Base-by-base conservation (phyloP, 1,140 invertebrate species). In the Wasmannia auropunctata region DNA sequence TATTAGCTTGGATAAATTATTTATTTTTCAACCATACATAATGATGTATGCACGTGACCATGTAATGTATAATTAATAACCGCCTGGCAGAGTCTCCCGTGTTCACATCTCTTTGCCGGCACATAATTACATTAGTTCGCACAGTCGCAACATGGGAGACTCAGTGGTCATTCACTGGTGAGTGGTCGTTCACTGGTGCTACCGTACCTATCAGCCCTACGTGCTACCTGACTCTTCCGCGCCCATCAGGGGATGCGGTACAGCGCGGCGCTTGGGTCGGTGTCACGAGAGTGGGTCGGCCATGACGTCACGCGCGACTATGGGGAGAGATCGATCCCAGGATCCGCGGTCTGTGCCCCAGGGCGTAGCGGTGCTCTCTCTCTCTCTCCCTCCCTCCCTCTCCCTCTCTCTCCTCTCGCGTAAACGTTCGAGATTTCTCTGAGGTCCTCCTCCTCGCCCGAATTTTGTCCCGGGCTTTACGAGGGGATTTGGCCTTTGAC, bases 221-320 rank as follows among this genome's bases (percentile, higher is more conserved):
- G 63, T 70, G 76, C 25, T 81, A 79, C 40, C 76, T 81, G 46
- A 69, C 76, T 86, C 84, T 79, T 62, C 49, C 74, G 75, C 54
- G 51, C 85, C 77, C 85, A 69, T 67, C 72, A 67, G 81, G 60
- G 87, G 72, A 34, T 65, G 63, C 28, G 80, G 31, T 72, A 83
- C 79, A 83, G 62, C 46, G 86, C 3, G 77, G 76, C 75, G 65
- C 62, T 81, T 86, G 69, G 86, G 83, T 81, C 86, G 88, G 87
- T 86, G 88, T 90, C 86, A 89, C 89, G 81, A 90, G 89, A 90
- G 89, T 90, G 89, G 89, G 89, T 90, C 89, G 89, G 86, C 76
- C 76, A 74, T 90, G 88, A 90, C 89, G 89, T 90, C 89, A 90
- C 79, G 69, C 51, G 85, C 67, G 80, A 89, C 86, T 87, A 90